Base-by-base conservation (phyloP, 1,140 invertebrate species). In the Drosophila aff. region DNA sequence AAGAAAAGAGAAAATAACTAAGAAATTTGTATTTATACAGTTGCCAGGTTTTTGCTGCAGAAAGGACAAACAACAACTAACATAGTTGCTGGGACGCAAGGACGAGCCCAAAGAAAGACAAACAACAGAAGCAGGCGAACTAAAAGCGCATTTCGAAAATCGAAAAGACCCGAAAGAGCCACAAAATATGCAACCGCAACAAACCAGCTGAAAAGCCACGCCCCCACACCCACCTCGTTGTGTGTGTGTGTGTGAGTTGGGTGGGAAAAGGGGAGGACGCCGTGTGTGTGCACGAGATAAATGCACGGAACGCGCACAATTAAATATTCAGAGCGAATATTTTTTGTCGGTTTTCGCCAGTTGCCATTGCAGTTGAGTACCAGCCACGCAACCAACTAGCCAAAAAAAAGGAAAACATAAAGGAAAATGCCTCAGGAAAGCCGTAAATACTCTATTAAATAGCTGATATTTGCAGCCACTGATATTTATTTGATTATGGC, bases 321-420 rank as follows among this genome's bases (percentile, higher is more conserved):
- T 86, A 87, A 86, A 86, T 87, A 86, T 86, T 82, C 82, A 86
- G 83, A 86, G 76, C 79, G 82, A 87, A 87, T 86, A 87, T 82
- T 87, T 79, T 74, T 72, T 71, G 52, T 72, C 69, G 67, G 69
- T 72, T 61, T 60, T 52, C 67, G 53, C 67, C 69, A 50, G 67
- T 73, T 72, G 53, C 44, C 33, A 74, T 61, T 74, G 67, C 68
- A 60, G 68, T 73, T 74, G 71, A 73, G 69, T 50, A 31, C 44
- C 53, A 50, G 36, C 69, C 44, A 50, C 38, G 55, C 49, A 72
- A 23, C 28, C 66, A 73, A 72, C 67, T 72, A 72, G n/a, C 67
- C 66, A 43, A 47, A 69, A 73, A 40, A 69, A 21, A 66, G 38
- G 57, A 52, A 62, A 57, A 53, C n/a, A 18, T 36, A 15, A 52